Evolutionary conservation across 2,113 vertebrate genomes (phyloP).

Genomic region (Onychostoma macrolepis): DNA sequence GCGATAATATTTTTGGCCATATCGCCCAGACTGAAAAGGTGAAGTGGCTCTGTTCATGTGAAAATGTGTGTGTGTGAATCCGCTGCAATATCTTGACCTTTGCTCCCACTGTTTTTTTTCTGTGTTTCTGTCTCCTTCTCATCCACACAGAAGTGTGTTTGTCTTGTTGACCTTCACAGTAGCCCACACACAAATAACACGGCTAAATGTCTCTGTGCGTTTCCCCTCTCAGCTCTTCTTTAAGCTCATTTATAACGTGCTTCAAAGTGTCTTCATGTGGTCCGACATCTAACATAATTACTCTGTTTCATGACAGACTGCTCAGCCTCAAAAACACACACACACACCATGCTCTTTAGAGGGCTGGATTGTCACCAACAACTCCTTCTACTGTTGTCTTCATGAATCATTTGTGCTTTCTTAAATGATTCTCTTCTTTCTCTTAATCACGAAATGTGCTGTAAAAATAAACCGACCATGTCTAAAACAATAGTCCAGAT

Average conservation of each 20-base stretch:
- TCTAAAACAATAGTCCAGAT: background rate
- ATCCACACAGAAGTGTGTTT: background rate
- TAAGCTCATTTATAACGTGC: conserved; percentile 61
- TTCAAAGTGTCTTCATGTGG: conserved; percentile 56
- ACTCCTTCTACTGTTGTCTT: background rate
- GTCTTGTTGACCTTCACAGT: conserved; percentile 26
- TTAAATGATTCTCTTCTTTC: background rate
- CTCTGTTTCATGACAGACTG: conserved; percentile 58
- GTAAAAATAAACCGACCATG: background rate
- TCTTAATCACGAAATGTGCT: background rate
- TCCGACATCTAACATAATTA: conserved; percentile 62
- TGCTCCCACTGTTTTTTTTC: background rate
- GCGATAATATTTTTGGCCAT: background rate
- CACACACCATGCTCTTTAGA: background rate
- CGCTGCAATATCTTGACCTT: background rate
- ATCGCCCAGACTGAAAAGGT: background rate
- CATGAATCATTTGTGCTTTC: background rate
- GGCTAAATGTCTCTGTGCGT: background rate
- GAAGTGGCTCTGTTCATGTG: background rate
- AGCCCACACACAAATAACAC: conserved; percentile 22
- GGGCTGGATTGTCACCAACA: background rate
- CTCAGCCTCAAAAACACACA: background rate
- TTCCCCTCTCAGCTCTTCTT: conserved; percentile 8
- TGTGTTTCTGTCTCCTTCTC: background rate
- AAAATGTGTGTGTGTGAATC: background rate